Percentiles rank a stretch among this genome's conserved stretches.
phyloP scores from a whole-genome alignment of 2,797 vertebrate species.

The Lepus townsendii region DNA sequence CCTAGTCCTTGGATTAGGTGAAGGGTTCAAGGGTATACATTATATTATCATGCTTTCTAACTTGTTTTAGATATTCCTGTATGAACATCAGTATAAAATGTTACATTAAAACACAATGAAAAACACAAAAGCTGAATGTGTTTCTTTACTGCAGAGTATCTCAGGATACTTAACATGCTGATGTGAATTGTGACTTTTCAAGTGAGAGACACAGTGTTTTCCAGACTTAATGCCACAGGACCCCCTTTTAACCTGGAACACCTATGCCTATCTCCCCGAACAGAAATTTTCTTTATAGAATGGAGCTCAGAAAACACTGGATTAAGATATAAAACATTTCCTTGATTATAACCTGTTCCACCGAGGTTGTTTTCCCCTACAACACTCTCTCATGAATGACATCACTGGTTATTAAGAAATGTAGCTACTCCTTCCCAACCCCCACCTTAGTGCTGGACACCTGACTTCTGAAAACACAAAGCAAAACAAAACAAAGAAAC shows the following conservation, averaged over 20 bases:
- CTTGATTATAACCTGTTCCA: slow-evolving; percentile 27
- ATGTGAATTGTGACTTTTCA: slow-evolving; percentile 1
- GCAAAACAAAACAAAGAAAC: slow-evolving; percentile 5
- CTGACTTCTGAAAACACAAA: not conserved
- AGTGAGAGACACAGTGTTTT: not conserved
- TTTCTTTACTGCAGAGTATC: not conserved
- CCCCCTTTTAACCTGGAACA: not conserved
- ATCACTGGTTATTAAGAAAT: slow-evolving; percentile 13
- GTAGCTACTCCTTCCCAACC: slow-evolving; percentile 3
- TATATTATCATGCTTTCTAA: not conserved
- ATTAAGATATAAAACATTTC: slow-evolving; percentile 27
- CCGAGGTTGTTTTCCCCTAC: not conserved
- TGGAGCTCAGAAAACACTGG: not conserved
- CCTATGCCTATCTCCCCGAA: not conserved
- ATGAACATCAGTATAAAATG: not conserved
- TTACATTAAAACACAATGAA: slow-evolving; percentile 6
- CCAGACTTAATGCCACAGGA: not conserved
- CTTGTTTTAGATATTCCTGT: not conserved
- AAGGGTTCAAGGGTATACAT: not conserved
- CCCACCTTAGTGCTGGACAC: not conserved
- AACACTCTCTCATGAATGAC: not conserved
- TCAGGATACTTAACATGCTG: not conserved
- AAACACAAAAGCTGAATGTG: not conserved
- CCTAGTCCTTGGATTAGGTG: not conserved
- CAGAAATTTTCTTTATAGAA: not conserved